Conservation (phyloP, 1,140 invertebrate genomes). For the Lasaia peninsularis region DNA sequence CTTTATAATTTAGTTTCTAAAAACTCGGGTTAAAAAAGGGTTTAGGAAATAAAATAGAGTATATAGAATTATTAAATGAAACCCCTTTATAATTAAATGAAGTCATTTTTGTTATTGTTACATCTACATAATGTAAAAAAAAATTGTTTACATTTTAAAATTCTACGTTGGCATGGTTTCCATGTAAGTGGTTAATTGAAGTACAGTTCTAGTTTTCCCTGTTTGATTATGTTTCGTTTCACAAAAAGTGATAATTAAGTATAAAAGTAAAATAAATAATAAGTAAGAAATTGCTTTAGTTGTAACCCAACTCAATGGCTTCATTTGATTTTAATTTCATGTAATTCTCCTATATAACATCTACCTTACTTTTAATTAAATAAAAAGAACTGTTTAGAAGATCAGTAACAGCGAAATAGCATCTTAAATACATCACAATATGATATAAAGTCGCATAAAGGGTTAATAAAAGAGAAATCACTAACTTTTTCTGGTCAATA, state of each 20-base stretch:
- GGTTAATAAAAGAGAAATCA: slow-evolving; percentile 10
- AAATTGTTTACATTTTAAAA: too few species aligned
- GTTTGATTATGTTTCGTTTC: too few species aligned
- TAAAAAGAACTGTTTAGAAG: background rate
- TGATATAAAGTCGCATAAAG: slow-evolving; percentile 18
- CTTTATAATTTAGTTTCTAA: slow-evolving; percentile 1
- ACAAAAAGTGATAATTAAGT: too few species aligned
- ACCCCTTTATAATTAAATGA: too few species aligned
- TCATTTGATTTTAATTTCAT: background rate
- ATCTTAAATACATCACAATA: slow-evolving; percentile 16
- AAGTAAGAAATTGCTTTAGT: background rate
- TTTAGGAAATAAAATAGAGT: background rate
- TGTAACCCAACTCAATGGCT: background rate
- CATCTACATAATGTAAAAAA: too few species aligned
- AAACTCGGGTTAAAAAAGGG: background rate
- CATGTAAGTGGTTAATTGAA: too few species aligned
- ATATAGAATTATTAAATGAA: background rate
- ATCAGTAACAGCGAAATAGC: slow-evolving; percentile 8
- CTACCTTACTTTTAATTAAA: background rate
- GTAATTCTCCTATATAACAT: background rate
- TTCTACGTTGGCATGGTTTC: too few species aligned
- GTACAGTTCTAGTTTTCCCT: too few species aligned
- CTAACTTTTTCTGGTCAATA: slow-evolving; percentile 16
- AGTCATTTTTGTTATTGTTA: too few species aligned
- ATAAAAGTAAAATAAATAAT: too few species aligned